Evolutionary conservation across 2,113 vertebrate genomes (phyloP).

Genomic region (Meriones unguiculatus): DNA sequence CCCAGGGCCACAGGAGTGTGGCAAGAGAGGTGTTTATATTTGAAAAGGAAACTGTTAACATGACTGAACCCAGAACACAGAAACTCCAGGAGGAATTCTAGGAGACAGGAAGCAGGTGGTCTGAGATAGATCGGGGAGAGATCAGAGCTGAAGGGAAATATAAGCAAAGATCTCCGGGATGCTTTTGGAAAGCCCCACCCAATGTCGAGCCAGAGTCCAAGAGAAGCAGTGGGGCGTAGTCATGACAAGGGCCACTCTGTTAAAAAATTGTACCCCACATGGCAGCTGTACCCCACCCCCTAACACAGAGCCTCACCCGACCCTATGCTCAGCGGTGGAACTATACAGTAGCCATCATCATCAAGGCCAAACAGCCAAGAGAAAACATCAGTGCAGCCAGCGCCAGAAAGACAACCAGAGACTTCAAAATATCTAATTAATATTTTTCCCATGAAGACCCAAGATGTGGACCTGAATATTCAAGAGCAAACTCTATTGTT

Average conservation of each 20-base stretch:
- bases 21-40: neutral
- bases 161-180: neutral
- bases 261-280: neutral
- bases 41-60: neutral
- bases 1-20: neutral
- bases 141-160: neutral
- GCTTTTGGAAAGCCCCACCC: neutral
- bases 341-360: neutral
- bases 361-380: neutral
- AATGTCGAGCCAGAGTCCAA: neutral
- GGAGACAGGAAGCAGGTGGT: neutral
- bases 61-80: neutral
- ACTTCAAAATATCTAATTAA: neutral
- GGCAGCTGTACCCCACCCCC: neutral
- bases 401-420: neutral
- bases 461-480: neutral
- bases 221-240: accelerated
- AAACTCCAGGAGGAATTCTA: neutral
- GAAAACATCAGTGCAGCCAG: neutral
- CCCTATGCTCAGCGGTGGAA: neutral
- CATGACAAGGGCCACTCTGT: neutral
- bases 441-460: neutral
- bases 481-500: neutral
- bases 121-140: neutral
- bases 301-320: neutral